phyloP scores from a whole-genome alignment of 2,888 invertebrate genomes.

The Archips crataeganus region DNA sequence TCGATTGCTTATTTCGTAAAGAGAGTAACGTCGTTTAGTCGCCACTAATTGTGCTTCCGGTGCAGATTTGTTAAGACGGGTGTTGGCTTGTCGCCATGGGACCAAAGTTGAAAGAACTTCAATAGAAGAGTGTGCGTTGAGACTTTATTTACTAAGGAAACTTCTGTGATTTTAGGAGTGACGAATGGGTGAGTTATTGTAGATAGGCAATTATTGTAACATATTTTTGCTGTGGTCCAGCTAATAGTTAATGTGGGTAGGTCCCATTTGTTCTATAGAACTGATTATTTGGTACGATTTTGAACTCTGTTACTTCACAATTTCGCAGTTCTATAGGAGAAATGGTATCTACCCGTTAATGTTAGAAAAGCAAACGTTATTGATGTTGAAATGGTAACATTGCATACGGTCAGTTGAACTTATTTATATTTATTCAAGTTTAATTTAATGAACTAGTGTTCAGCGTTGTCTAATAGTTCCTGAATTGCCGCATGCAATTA shows the following conservation, averaged over 20 bases:
- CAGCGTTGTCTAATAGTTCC: background rate
- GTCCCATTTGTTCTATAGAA: no score
- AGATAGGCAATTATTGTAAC: constrained; percentile 24
- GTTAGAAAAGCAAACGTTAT: background rate
- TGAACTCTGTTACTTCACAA: no score
- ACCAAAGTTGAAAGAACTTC: constrained; percentile 24
- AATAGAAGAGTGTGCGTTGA: constrained; percentile 1
- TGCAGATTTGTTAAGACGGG: background rate
- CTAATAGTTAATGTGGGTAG: background rate
- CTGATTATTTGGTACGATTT: no score
- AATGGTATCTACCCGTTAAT: no score
- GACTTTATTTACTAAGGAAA: constrained; percentile 11
- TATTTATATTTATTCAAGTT: background rate
- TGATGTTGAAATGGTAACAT: background rate
- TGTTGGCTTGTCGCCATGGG: constrained; percentile 2
- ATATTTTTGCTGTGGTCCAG: constrained; percentile 14
- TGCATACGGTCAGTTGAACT: background rate
- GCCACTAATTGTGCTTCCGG: background rate
- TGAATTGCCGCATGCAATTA: background rate
- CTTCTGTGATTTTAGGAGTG: constrained; percentile 34
- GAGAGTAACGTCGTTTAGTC: background rate
- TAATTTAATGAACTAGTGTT: background rate
- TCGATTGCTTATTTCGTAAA: background rate
- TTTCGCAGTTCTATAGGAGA: no score
- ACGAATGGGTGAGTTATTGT: constrained; percentile 2